Percentiles rank a stretch among this genome's conserved stretches.
Conservation (phyloP, 2,888 invertebrate genomes). For the Crematogaster levior region DNA sequence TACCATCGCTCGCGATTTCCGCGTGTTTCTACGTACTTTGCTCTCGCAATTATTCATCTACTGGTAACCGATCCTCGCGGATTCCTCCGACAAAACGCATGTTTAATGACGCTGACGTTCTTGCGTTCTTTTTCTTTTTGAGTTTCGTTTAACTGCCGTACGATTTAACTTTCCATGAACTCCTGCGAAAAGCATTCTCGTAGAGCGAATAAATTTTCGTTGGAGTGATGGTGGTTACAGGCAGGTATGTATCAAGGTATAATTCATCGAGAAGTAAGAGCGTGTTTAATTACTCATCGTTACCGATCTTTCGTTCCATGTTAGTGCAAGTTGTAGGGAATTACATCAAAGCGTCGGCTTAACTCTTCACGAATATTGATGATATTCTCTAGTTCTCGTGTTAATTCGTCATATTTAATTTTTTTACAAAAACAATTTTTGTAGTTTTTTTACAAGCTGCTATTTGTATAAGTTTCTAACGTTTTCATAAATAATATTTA, state of each 20-base stretch:
- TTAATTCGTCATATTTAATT: not conserved
- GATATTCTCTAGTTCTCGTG: not conserved
- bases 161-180: constrained; percentile 26
- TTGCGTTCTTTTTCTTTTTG: constrained; percentile 2
- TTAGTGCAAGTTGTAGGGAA: not conserved
- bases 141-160: constrained; percentile 36
- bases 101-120: constrained; percentile 32
- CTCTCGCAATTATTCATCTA: constrained; percentile 18
- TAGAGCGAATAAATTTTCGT: constrained; percentile 27
- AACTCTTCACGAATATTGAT: not conserved
- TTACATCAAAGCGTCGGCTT: not conserved
- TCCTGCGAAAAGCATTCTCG: constrained; percentile 7
- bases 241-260: not conserved
- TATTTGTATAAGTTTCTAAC: not conserved
- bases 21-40: constrained; percentile 12
- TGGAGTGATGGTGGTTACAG: not conserved
- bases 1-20: constrained; percentile 30
- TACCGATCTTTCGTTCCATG: constrained; percentile 3
- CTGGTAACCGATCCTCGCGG: constrained; percentile 8
- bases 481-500: not conserved
- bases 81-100: constrained; percentile 13
- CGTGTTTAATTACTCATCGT: constrained; percentile 16
- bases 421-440: not conserved
- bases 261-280: not conserved
- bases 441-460: not conserved